Percentiles rank a stretch among this genome's conserved stretches.
These are phyloP conservation scores for Cecropterus lyciades DNA, from an alignment of 1,140 invertebrate genomes.

Conservation along the genomic window DNA sequence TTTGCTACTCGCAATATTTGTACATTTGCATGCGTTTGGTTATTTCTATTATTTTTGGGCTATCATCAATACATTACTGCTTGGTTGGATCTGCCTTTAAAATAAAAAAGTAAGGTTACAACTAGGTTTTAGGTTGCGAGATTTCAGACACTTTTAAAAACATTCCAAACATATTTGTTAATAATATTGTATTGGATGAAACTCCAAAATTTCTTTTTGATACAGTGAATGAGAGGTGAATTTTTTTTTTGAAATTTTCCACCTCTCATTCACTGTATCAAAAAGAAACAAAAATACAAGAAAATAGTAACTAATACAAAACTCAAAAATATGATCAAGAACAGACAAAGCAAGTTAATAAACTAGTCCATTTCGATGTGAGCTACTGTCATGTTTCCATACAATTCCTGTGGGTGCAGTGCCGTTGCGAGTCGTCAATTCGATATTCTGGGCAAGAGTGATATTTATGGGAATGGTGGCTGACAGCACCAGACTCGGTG, in stretches of 20 bases:
- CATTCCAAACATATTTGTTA: no score
- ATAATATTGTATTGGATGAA: no score
- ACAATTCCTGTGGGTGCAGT: constrained; percentile 26
- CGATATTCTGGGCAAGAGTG: constrained; percentile 14
- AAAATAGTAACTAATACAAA: neutral
- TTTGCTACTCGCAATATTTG: neutral
- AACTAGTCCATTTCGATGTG: constrained; percentile 22
- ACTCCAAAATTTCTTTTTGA: no score
- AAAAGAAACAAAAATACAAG: no score
- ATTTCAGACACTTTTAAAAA: no score
- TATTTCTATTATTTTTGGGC: neutral
- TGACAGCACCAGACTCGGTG: constrained; percentile 23
- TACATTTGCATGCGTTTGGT: neutral
- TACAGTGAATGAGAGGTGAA: no score
- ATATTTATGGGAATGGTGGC: constrained; percentile 26
- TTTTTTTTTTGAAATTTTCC: no score
- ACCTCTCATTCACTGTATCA: no score
- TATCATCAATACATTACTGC: no score
- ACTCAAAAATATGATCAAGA: neutral
- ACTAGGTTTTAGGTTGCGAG: no score
- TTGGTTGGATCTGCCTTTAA: no score
- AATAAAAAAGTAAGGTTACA: no score
- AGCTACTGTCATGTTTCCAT: constrained; percentile 14
- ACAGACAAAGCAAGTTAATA: constrained; percentile 8
- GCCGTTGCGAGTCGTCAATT: constrained; percentile 14